Evolutionary conservation across 1,140 invertebrate species (phyloP).

Genomic region (Meteorus sp.): DNA sequence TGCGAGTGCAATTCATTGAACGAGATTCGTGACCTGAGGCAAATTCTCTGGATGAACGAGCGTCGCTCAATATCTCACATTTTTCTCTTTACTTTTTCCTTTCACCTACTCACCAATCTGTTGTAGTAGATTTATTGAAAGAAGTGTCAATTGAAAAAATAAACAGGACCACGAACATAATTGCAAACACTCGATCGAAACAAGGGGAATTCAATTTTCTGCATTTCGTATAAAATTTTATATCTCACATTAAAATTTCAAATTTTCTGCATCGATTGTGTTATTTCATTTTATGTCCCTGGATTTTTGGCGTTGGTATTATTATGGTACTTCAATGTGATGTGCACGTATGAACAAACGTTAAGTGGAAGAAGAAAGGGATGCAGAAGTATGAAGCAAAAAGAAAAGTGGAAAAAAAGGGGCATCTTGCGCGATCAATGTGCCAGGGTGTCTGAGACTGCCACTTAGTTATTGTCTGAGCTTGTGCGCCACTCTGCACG

Average conservation of each 20-base stretch:
- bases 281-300: no score
- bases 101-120: neutral
- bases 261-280: no score
- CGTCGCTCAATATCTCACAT: neutral
- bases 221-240: no score
- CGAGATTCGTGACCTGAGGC: slow-evolving; percentile 2
- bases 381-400: neutral
- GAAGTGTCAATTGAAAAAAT: no score
- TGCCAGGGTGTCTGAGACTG: slow-evolving; percentile 44
- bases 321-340: no score
- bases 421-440: slow-evolving; percentile 38
- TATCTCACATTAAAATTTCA: no score
- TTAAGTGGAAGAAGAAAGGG: no score
- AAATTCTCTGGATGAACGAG: neutral
- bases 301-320: no score
- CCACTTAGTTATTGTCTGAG: slow-evolving; percentile 51
- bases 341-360: no score
- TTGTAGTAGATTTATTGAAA: neutral
- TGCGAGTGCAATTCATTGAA: slow-evolving; percentile 7
- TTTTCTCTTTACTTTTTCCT: neutral
- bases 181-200: no score
- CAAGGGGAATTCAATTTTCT: no score
- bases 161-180: no score
- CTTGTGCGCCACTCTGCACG: slow-evolving; percentile 35
- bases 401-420: neutral